Percentiles rank a stretch among this genome's conserved stretches.
phyloP scores from a whole-genome alignment of 1,140 invertebrate species.

The Anthonomus grandis region DNA sequence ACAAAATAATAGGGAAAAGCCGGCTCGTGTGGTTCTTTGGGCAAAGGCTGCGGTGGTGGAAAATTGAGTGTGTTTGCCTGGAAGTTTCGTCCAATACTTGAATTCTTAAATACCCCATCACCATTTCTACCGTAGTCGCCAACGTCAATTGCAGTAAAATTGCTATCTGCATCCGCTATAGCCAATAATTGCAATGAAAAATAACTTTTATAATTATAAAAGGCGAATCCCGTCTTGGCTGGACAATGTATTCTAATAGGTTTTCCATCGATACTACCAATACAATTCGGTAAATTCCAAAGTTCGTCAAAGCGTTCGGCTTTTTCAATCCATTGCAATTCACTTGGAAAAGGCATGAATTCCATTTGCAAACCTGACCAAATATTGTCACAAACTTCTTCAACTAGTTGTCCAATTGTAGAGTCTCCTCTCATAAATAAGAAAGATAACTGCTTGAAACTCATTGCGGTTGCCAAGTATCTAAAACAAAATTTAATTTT shows the following conservation, averaged over 20 bases:
- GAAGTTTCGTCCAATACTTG: slow-evolving; percentile 24
- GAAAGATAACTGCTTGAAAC: slow-evolving; percentile 18
- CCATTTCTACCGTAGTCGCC: slow-evolving; percentile 41
- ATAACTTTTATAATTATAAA: slow-evolving; percentile 49
- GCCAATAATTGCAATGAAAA: slow-evolving; percentile 48
- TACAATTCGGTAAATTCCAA: slow-evolving; percentile 35
- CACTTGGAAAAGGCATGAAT: slow-evolving; percentile 21
- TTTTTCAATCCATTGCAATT: slow-evolving; percentile 22
- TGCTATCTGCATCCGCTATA: slow-evolving; percentile 47
- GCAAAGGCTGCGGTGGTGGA: slow-evolving; percentile 9
- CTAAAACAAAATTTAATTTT: slow-evolving; percentile 17
- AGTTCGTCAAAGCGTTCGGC: slow-evolving; percentile 22
- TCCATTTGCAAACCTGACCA: slow-evolving; percentile 14
- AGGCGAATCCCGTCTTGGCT: slow-evolving; percentile 40
- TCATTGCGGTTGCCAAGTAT: slow-evolving; percentile 17
- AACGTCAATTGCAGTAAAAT: slow-evolving; percentile 47
- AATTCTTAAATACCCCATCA: slow-evolving; percentile 41
- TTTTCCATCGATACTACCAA: too few species aligned
- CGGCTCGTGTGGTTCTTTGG: slow-evolving; percentile 14
- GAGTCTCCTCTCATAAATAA: slow-evolving; percentile 20
- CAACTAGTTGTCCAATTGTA: slow-evolving; percentile 22
- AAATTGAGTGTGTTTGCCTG: slow-evolving; percentile 17
- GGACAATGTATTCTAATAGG: slow-evolving; percentile 40
- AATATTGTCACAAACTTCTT: slow-evolving; percentile 17
- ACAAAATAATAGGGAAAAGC: slow-evolving; percentile 25